These are phyloP conservation scores for Chloropsis hardwickii DNA, from an alignment of 2,113 vertebrate genomes.

Conservation along the genomic window DNA sequence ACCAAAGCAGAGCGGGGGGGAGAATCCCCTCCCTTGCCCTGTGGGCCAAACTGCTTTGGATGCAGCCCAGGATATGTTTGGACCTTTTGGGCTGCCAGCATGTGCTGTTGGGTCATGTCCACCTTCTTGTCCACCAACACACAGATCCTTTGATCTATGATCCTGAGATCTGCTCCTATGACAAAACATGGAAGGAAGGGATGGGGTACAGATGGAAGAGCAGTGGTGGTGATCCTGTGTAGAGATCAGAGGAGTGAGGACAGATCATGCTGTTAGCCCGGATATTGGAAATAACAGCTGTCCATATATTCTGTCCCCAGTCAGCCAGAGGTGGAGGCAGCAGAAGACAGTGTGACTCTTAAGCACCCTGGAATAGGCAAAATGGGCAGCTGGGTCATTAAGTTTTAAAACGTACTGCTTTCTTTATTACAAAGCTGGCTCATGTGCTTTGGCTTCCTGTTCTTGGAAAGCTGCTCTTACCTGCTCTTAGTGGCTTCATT, in stretches of 20 bases:
- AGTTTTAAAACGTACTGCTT: too few species aligned
- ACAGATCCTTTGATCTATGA: neutral
- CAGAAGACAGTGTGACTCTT: neutral
- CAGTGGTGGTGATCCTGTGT: neutral
- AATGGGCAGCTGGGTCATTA: neutral
- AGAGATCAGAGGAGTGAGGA: neutral
- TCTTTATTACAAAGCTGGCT: too few species aligned
- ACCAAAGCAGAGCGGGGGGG: neutral
- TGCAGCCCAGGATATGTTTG: neutral
- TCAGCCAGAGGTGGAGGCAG: neutral
- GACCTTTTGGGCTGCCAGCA: neutral
- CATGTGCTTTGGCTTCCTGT: neutral
- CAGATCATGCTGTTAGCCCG: neutral
- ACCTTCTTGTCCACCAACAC: neutral
- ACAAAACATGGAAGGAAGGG: neutral
- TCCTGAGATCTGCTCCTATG: neutral
- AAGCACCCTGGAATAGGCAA: neutral
- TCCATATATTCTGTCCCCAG: neutral
- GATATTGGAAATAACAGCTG: neutral
- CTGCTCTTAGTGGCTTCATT: neutral
- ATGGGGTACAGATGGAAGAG: neutral
- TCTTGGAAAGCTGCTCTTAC: too few species aligned
- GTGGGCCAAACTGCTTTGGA: neutral
- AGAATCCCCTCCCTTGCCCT: accelerated
- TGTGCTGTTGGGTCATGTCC: neutral